Evolutionary conservation across 1,140 invertebrate genomes (phyloP), one percentile per base, ranked within the genome.

Genomic region (Musca vetustissima): DNA sequence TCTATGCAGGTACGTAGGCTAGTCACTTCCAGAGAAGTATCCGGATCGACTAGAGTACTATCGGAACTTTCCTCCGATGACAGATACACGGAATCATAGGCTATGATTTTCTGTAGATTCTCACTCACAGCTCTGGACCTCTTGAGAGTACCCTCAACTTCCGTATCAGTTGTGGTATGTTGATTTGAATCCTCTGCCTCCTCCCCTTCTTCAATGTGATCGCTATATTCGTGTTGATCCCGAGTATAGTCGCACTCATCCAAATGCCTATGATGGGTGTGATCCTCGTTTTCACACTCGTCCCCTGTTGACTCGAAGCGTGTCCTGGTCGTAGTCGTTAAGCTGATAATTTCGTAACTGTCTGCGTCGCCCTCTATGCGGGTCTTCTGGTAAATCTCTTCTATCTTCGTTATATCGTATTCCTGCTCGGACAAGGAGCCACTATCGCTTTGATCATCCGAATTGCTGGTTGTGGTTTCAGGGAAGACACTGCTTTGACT

Each of bases 31-130:
- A 66, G 28, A 11, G 50, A 65, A 32, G 69, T 65, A 25, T 79
- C 79, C 15, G 76, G 79, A 14, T 79, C 79, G 0, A 79, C 70
- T n/a, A 83, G 21, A 0, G 78, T 83, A 22, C 75, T 75, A 55
- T 81, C 81, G 13, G 79, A 81, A 47, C 81, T 79, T 22, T 80
- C 80, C 50, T 83, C 81, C 0, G 80, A 82, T 15, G 80, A 82
- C 1, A 83, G 66, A 68, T 83, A 83, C 1, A 83, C 79, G 32
- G 81, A 82, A 66, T 83, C 81, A 69, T 83, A 83, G 59, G 80
- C 78, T 53, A 83, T 82, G 0, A 83, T 69, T 7, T 79, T 75
- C 7, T 80, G 78, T 66, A 79, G 28, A 61, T 73, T 77, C 0
- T 72, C 75, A 48, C 64, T 71, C 17, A 67, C 43, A 14, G 59